phyloP scores from a whole-genome alignment of 2,113 vertebrate genomes.

The Serinus canaria region DNA sequence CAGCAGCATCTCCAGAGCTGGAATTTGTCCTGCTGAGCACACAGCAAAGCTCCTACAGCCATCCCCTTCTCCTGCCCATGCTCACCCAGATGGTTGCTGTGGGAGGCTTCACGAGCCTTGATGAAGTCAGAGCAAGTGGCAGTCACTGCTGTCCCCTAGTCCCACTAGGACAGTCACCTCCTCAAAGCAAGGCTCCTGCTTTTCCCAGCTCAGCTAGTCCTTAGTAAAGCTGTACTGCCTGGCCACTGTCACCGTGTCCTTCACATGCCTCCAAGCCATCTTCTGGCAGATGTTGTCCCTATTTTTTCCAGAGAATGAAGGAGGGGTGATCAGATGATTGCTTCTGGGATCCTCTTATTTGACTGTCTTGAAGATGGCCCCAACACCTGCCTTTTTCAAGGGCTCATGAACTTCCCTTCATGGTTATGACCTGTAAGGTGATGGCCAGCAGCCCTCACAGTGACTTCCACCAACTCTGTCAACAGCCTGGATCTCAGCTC shows the following conservation, averaged over 20 bases:
- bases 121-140: neutral
- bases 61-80: neutral
- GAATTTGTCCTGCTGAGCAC: neutral
- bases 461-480: neutral
- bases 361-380: neutral
- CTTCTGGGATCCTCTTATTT: neutral
- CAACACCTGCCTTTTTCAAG: neutral
- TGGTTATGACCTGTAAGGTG: neutral
- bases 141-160: neutral
- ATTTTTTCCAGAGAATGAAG: neutral
- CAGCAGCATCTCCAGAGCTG: fast-evolving
- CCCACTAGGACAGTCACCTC: neutral
- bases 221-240: neutral
- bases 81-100: neutral
- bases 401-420: neutral
- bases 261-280: neutral
- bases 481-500: neutral
- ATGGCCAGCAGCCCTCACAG: neutral
- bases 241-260: neutral
- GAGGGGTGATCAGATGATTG: fast-evolving
- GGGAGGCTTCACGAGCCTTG: fast-evolving
- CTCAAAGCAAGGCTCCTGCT: neutral
- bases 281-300: neutral
- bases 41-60: neutral
- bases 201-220: neutral